phyloP scores from a whole-genome alignment of 2,888 invertebrate genomes.

The Hyposoter didymator region DNA sequence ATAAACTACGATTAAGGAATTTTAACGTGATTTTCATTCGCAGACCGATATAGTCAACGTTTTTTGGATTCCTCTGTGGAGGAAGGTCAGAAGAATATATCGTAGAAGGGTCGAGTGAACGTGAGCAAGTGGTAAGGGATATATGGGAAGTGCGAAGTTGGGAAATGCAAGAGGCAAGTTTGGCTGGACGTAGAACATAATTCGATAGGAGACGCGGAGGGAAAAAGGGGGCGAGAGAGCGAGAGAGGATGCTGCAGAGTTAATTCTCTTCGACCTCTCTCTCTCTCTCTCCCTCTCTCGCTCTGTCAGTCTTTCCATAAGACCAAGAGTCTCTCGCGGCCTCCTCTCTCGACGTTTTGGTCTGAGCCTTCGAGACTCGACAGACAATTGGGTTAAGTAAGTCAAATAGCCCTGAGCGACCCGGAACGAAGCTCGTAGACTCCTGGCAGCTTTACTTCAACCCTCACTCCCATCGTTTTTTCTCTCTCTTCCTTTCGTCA shows the following conservation, averaged over 20 bases:
- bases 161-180: conserved; percentile 54
- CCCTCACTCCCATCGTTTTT: conserved; percentile 22
- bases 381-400: conserved; percentile 77
- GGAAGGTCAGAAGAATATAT: neutral
- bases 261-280: conserved; percentile 31
- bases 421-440: conserved; percentile 58
- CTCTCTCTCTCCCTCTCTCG: neutral
- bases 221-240: conserved; percentile 19
- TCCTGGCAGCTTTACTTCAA: conserved; percentile 50
- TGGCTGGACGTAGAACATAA: conserved; percentile 54
- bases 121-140: conserved; percentile 17
- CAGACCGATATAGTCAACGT: neutral
- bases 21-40: neutral
- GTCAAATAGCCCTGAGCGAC: conserved; percentile 73
- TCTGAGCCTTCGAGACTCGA: conserved; percentile 68
- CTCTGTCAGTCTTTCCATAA: conserved; percentile 18
- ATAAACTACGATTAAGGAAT: no score
- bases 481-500: conserved; percentile 18
- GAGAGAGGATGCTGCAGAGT: conserved; percentile 36
- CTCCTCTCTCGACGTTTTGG: conserved; percentile 47
- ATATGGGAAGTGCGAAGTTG: conserved; percentile 57
- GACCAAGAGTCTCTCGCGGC: conserved; percentile 57
- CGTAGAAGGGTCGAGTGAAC: conserved; percentile 16
- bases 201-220: conserved; percentile 49
- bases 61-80: neutral